A percentile compares a stretch with the other conserved stretches of the same genome.
These are phyloP conservation scores for Diplogasteroides magnus DNA, from an alignment of 1,140 invertebrate species.

Conservation along the genomic window DNA sequence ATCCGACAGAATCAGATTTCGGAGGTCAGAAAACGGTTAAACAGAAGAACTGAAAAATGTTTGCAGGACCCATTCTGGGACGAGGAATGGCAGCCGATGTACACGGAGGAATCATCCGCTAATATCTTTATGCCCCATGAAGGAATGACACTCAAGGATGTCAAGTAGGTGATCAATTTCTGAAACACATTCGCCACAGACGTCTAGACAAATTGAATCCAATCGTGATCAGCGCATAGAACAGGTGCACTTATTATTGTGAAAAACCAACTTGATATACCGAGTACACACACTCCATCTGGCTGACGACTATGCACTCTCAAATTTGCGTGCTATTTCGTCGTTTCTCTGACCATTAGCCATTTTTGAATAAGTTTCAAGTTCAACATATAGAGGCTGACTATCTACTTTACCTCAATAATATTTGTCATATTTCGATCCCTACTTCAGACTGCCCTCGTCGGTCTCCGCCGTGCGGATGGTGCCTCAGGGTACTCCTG, in stretches of 20 bases:
- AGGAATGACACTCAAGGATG: neutral
- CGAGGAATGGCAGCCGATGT: slow-evolving; percentile 24
- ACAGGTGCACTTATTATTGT: no score
- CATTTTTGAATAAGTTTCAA: neutral
- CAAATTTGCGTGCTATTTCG: no score
- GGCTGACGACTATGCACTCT: no score
- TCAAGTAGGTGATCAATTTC: neutral
- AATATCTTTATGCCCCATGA: slow-evolving; percentile 12
- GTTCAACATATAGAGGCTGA: neutral
- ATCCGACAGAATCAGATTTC: no score
- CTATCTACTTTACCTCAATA: neutral
- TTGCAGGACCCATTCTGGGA: slow-evolving; percentile 30
- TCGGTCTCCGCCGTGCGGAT: slow-evolving; percentile 23
- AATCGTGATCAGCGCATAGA: neutral
- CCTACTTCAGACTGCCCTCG: slow-evolving; percentile 12
- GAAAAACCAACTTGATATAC: no score
- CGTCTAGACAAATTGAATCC: no score
- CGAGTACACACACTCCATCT: no score
- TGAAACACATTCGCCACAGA: no score
- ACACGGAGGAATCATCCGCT: slow-evolving; percentile 24
- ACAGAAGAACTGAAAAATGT: no score
- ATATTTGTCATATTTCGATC: neutral
- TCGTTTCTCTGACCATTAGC: no score
- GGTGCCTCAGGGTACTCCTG: slow-evolving; percentile 16
- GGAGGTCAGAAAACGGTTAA: no score